Percentiles rank a stretch among this genome's conserved stretches.
Conservation (phyloP, 2,113 vertebrate genomes). For the Rana temporaria region DNA sequence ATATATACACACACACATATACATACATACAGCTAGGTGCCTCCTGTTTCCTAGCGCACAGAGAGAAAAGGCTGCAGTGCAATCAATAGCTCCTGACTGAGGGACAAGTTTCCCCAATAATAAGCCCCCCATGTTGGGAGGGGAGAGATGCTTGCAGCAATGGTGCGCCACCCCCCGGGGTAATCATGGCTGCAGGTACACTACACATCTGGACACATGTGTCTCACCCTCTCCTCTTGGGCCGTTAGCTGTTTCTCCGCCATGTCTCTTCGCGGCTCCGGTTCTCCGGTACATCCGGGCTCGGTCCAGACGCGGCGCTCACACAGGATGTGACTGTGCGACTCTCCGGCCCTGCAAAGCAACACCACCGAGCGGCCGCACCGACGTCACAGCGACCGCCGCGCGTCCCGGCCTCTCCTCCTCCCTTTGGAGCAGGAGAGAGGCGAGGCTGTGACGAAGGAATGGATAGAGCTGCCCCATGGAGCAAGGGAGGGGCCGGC, state of each 20-base stretch:
- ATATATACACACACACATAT: no score
- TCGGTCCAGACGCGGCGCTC: background rate
- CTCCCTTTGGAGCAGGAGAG: slow-evolving; percentile 52
- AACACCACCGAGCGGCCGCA: slow-evolving; percentile 28
- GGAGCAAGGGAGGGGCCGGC: slow-evolving; percentile 24
- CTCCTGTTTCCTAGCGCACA: no score
- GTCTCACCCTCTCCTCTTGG: slow-evolving; percentile 54
- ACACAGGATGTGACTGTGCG: slow-evolving; percentile 20
- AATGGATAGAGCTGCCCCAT: background rate
- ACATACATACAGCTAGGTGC: no score
- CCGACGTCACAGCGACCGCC: slow-evolving; percentile 46
- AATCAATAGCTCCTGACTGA: background rate
- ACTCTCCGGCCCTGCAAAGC: slow-evolving; percentile 37
- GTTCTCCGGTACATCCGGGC: slow-evolving; percentile 51
- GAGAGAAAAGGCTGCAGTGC: background rate
- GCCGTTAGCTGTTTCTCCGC: slow-evolving; percentile 56
- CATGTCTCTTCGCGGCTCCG: slow-evolving; percentile 43
- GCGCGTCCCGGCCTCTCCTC: slow-evolving; percentile 34
- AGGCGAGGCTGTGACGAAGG: slow-evolving; percentile 50
- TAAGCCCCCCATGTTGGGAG: background rate
- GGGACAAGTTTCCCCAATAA: background rate
- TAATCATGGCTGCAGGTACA: no score
- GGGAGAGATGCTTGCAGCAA: no score
- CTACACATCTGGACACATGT: no score
- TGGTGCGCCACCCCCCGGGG: no score